These are phyloP conservation scores for Hydrolagus colliei DNA, from an alignment of 2,797 vertebrate species.

Conservation along the genomic window DNA sequence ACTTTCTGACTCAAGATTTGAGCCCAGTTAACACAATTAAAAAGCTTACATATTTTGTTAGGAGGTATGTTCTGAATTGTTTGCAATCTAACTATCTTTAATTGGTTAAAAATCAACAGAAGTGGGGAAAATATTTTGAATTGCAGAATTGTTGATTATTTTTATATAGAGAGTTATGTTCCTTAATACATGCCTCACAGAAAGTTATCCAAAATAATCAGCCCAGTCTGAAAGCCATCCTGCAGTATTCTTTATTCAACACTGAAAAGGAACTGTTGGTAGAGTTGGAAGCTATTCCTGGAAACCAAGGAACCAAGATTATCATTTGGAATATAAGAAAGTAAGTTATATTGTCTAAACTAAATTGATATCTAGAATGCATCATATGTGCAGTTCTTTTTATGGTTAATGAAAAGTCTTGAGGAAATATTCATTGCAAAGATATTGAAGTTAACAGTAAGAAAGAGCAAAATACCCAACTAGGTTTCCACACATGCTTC, in stretches of 20 bases:
- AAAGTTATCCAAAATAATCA: slow-evolving; percentile 28
- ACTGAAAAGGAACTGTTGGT: slow-evolving; percentile 61
- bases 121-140: background rate
- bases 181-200: slow-evolving; percentile 11
- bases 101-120: background rate
- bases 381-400: background rate
- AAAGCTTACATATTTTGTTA: background rate
- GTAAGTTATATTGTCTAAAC: slow-evolving; percentile 49
- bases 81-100: background rate
- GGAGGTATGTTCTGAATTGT: background rate
- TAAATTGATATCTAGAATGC: background rate
- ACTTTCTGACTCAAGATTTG: background rate
- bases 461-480: no score
- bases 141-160: background rate
- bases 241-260: slow-evolving; percentile 68
- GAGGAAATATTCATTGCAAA: no score
- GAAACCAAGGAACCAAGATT: slow-evolving; percentile 76
- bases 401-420: no score
- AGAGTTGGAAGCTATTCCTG: slow-evolving; percentile 67
- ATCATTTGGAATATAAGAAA: slow-evolving; percentile 89
- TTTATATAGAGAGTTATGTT: background rate
- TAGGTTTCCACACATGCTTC: no score
- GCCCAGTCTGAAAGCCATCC: slow-evolving; percentile 72
- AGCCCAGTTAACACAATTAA: no score
- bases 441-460: no score